These are phyloP conservation scores for Solea solea DNA, from an alignment of 2,113 vertebrate species.

Conservation along the genomic window DNA sequence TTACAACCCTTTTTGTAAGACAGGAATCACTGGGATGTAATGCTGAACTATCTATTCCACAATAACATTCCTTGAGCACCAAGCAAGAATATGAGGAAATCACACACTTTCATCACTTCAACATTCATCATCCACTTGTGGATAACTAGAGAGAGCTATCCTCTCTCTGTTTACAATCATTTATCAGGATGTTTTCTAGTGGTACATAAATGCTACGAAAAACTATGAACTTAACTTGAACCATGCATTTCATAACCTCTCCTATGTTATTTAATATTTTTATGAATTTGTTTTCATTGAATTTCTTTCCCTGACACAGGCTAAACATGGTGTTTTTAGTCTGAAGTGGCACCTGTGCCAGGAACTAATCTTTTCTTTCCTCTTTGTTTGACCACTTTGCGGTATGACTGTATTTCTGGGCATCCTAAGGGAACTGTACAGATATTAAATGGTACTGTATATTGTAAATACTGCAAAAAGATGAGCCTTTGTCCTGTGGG, in stretches of 20 bases:
- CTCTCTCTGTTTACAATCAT: conserved; percentile 59
- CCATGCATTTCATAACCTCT: conserved; percentile 49
- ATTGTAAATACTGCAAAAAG: conserved; percentile 77
- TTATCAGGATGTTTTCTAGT: conserved; percentile 21
- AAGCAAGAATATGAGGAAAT: conserved; percentile 10
- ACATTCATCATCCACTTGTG: conserved; percentile 15
- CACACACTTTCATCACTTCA: background rate
- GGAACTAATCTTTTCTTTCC: conserved; percentile 40
- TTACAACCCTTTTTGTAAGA: conserved; percentile 4
- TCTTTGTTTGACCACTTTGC: conserved; percentile 33
- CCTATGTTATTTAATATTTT: conserved; percentile 69
- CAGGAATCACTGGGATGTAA: background rate
- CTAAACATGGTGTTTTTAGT: background rate
- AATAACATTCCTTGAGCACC: conserved; percentile 55
- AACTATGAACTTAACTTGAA: conserved; percentile 57
- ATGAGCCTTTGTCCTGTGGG: conserved; percentile 63
- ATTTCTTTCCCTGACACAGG: conserved; percentile 1
- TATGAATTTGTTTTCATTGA: conserved; percentile 25
- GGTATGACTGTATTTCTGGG: conserved; percentile 30
- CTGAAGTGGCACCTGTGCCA: conserved; percentile 7
- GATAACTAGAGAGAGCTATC: conserved; percentile 9
- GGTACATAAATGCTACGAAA: conserved; percentile 51
- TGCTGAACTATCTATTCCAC: conserved; percentile 15
- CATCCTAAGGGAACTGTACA: conserved; percentile 56
- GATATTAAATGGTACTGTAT: conserved; percentile 62